Conservation (phyloP, 2,888 invertebrate species). For the Pegoplata infirma region DNA sequence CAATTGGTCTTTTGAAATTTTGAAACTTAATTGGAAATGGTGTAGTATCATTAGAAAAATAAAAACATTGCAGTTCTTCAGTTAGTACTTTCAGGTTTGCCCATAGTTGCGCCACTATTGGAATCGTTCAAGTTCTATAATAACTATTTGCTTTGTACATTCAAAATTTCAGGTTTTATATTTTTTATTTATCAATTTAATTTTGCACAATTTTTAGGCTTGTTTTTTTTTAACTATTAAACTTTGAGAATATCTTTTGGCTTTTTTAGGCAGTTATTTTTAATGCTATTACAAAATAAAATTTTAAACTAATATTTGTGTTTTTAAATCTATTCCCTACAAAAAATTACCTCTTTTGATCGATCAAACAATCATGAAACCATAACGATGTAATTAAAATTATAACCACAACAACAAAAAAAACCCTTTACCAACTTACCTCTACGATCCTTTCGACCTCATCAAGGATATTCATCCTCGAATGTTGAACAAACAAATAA, state of each 20-base stretch:
- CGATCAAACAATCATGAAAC: conserved; percentile 24
- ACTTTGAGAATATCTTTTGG: conserved; percentile 11
- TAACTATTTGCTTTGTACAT: conserved; percentile 4
- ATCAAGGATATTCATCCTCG: conserved; percentile 66
- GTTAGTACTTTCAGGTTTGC: no score
- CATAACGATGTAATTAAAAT: neutral
- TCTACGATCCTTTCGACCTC: conserved; percentile 35
- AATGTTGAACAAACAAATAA: conserved; percentile 67
- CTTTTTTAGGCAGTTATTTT: conserved; percentile 27
- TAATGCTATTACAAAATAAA: conserved; percentile 2
- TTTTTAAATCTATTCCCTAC: conserved; percentile 37
- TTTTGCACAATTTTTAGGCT: conserved; percentile 36
- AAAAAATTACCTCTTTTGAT: neutral
- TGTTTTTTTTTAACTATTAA: conserved; percentile 3
- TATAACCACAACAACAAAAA: neutral
- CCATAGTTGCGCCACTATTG: neutral
- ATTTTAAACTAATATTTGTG: conserved; percentile 42
- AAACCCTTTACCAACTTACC: neutral
- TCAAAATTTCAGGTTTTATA: conserved; percentile 5
- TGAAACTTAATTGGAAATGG: no score
- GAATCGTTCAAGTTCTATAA: conserved; percentile 11
- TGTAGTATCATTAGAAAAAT: no score
- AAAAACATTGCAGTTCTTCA: no score
- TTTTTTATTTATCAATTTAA: conserved; percentile 5
- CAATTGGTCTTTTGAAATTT: no score